Conservation (phyloP, 2,888 invertebrate genomes). For the Rapana venosa region DNA sequence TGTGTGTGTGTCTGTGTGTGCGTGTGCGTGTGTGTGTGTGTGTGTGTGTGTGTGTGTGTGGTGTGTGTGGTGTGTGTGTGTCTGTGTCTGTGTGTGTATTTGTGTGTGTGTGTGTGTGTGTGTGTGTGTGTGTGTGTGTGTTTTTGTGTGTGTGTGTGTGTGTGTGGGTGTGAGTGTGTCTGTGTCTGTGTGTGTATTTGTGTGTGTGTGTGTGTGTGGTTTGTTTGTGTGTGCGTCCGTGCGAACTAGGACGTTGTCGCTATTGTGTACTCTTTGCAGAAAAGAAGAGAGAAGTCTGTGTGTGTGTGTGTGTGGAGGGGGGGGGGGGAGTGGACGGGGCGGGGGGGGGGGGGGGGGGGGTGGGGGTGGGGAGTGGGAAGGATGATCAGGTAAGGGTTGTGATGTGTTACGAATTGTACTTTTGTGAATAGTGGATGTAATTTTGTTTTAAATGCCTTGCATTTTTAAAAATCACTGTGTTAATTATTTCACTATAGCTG, state of each 20-base stretch:
- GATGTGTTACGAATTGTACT: no score
- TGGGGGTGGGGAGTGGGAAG: no score
- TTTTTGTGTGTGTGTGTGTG: not conserved
- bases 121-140: slow-evolving; percentile 1
- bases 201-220: not conserved
- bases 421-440: no score
- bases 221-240: not conserved
- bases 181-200: not conserved
- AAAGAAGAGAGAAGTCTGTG: not conserved
- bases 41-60: not conserved
- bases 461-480: no score
- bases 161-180: no score
- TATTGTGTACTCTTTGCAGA: no score
- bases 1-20: slow-evolving; percentile 1
- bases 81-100: no score
- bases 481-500: no score
- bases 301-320: not conserved
- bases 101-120: not conserved
- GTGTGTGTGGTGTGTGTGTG: no score
- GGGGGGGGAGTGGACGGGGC: no score
- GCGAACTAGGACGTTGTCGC: not conserved
- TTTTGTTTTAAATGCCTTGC: no score
- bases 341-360: no score
- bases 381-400: not conserved
- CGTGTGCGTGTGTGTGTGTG: slow-evolving; percentile 22